A percentile compares a stretch with the other conserved stretches of the same genome.
Evolutionary conservation across 1,140 invertebrate genomes (phyloP).

Genomic region (Procambarus clarkii): DNA sequence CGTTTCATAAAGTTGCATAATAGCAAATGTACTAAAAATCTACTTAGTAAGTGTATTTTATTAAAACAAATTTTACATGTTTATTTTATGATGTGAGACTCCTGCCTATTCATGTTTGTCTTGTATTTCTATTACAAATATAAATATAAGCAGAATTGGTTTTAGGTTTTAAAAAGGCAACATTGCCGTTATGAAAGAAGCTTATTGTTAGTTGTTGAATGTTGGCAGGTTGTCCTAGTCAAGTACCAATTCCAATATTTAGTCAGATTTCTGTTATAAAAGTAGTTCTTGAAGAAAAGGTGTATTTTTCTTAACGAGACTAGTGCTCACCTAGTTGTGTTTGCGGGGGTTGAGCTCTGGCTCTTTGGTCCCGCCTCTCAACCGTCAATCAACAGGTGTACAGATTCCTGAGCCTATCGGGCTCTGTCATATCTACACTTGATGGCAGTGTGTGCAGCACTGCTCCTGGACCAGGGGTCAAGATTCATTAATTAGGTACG

Average conservation of each 20-base stretch:
- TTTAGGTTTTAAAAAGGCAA: not conserved
- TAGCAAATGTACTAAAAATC: not conserved
- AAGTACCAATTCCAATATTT: not conserved
- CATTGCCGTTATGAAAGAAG: not conserved
- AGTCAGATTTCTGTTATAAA: not conserved
- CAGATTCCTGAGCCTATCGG: no score
- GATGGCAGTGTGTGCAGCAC: not conserved
- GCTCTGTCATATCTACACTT: no score
- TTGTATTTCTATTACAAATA: not conserved
- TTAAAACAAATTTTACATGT: not conserved
- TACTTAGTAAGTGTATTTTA: not conserved
- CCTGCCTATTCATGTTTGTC: not conserved
- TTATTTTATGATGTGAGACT: conserved; percentile 1
- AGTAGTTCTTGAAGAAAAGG: not conserved
- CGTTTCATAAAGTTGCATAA: not conserved
- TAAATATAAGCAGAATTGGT: not conserved
- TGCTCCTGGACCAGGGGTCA: no score
- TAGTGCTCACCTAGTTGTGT: no score
- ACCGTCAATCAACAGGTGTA: no score
- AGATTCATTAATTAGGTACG: no score
- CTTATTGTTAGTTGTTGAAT: not conserved
- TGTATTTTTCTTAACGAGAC: not conserved
- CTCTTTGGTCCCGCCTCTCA: no score
- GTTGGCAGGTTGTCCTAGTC: conserved; percentile 1
- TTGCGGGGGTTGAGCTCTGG: no score